Evolutionary conservation across 1,140 invertebrate species (phyloP), one percentile per base, ranked within the genome.

Genomic region (Protaetia brevitarsis): DNA sequence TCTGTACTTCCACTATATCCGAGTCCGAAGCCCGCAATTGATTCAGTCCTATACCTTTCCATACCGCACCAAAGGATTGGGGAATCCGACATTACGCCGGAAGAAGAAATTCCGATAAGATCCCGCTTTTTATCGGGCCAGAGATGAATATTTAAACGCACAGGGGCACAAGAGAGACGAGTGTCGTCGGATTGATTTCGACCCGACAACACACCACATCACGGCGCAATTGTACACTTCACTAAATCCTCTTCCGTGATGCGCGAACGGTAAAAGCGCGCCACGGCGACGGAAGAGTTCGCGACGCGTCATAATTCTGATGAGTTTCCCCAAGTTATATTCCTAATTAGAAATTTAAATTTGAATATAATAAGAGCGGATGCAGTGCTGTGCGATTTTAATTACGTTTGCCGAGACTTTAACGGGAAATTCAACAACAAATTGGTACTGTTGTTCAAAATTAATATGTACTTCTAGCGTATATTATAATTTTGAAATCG

Each of bases 341-440:
- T 23, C 41, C 41, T 51, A 51, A 51, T 51, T 51, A 51, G 13
- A 51, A 51, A 51, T 51, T 51, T 51, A 51, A 51, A 51, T 51
- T 51, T 51, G 41, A 51, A 51, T 51, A 51, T 51, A 51, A 51
- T 19, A 51, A 51, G 19, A 19, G 21, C 41, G 19, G 19, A 51
- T 51, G 41, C 19, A 23, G 19, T 51, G 41, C 26, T 10, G 19
- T 23, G 41, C 13, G 41, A 51, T 51, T 51, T 51, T 51, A 51
- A 51, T 51, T 51, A 23, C 21, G 21, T 51, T 51, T 51, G 7
- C 16, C 1, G 19, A 51, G 41, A 8, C 41, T 51, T 51, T 51
- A 16, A 23, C 19, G 11, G 41, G 26, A 51, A 7, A 51, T n/a
- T n/a, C n/a, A n/a, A n/a, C n/a, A n/a, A n/a, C n/a, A n/a, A n/a